Base-by-base conservation (phyloP, 2,888 invertebrate species). In the Rhaphigaster nebulosa region DNA sequence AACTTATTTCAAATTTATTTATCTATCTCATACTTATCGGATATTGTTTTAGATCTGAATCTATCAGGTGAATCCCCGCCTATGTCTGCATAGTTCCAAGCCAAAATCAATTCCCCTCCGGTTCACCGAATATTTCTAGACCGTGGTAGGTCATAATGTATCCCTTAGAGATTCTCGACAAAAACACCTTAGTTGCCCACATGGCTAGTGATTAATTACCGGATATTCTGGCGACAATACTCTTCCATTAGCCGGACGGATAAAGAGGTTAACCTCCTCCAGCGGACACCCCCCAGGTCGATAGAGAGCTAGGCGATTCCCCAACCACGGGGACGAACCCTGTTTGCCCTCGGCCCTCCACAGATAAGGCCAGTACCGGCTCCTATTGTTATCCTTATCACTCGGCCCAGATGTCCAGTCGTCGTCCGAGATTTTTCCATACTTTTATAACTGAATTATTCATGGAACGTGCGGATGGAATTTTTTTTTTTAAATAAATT, bases 391-490 rank as follows among this genome's bases (percentile, higher is more conserved):
- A 76, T 76, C 70, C 70, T 76, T 76, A 76, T 76, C 70, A 76
- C 34, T 76, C 34, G 70, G 34, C 70, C 70, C 70, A 76, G 70
- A 76, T 76, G 70, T 76, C 70, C 70, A 76, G 70, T 76, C 34
- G 20, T 23, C 70, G 34, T 8, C 70, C 34, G 34, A 76, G 70
- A 38, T 76, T 76, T 5, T 76, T 70, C 12, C 70, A 38, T 76
- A 76, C n/a, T 76, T 76, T 76, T 38, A 76, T 76, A 76, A 76
- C 70, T 76, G 70, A 76, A 76, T 76, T 76, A 76, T 76, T 76
- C 70, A 34, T 3, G 70, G 38, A 38, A 76, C 70, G 34, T 76
- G 70, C 23, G 70, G 38, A 76, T 13, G 8, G 20, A 13, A 15
- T 38, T 38, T 76, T 60, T 56, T 56, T 56, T 23, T 56, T 56